A percentile compares a stretch with the other conserved stretches of the same genome.
Evolutionary conservation across 2,888 invertebrate species (phyloP).

Genomic region (Bruchidius siliquastri): DNA sequence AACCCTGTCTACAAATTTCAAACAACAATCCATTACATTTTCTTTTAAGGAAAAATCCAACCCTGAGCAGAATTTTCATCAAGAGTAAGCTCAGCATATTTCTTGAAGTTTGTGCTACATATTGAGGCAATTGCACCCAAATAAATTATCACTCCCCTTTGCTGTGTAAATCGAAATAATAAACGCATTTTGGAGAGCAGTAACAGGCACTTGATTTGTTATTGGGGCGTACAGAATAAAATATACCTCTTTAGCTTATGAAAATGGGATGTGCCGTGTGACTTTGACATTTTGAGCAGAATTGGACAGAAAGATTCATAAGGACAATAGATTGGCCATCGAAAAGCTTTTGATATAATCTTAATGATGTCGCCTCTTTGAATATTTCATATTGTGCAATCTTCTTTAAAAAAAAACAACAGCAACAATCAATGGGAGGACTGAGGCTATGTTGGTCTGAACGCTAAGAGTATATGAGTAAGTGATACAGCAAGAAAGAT

Average conservation of each 20-base stretch:
- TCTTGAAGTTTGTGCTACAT: background rate
- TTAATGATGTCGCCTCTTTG: too few species aligned
- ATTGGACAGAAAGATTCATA: background rate
- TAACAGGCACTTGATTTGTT: background rate
- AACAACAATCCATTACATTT: background rate
- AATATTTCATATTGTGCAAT: too few species aligned
- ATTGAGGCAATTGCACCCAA: slow-evolving; percentile 1
- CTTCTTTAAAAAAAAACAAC: too few species aligned
- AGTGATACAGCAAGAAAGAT: too few species aligned
- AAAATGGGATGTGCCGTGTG: background rate
- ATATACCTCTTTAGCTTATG: background rate
- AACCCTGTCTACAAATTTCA: background rate
- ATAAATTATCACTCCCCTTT: background rate
- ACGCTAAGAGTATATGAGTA: too few species aligned
- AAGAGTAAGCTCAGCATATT: background rate
- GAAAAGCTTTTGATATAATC: too few species aligned
- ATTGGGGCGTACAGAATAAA: background rate
- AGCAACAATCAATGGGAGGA: too few species aligned
- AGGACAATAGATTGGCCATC: too few species aligned
- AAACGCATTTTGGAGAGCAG: background rate
- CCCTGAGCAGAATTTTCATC: background rate
- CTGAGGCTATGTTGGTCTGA: too few species aligned
- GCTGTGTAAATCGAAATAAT: slow-evolving; percentile 1
- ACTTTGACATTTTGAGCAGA: background rate
- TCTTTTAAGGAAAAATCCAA: background rate